Evolutionary conservation across 2,113 vertebrate species (phyloP), one percentile per base, ranked within the genome.

Genomic region (Cyprinodon tularosa): DNA sequence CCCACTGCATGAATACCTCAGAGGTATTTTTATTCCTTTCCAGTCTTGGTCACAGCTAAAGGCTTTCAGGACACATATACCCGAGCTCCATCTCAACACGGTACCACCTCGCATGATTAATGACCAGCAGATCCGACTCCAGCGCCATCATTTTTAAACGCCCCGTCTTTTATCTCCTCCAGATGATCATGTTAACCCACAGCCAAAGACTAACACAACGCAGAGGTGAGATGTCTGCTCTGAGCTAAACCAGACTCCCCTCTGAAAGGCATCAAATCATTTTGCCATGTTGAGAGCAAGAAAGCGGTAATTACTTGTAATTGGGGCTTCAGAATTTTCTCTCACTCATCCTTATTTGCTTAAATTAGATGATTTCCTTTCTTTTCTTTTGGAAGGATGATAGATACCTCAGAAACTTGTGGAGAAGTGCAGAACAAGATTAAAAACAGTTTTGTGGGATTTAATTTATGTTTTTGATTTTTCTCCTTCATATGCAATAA

Each of bases 221-320:
- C 96, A 96, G 96, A 95, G 94, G 94, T 15, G 93, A 94, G 94
- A 96, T 94, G 97, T 97, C 97, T 96, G 93, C 95, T 95, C 95
- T 99, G 97, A 99, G 97, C 95, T 95, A 96, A 98, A 95, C 95
- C 98, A 99, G 97, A 96, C 95, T 94, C 93, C 96, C 95, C 93
- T 94, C 94, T 91, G 95, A 97, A 97, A 96, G 95, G 95, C 96
- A 96, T 97, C 96, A 97, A 98, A 98, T 98, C 97, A 98, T 98
- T 99, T 96, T 97, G 97, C 97, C 96, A 96, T 97, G 96, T 96
- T 96, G 95, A 96, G 96, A 98, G 96, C 96, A 93, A 57, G 50
- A 97, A 98, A 96, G 96, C 95, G 95, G 96, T 98, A 98, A 99
- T 99, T 99, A 97, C 96, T 97, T 94, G 95, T 97, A 99, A 99